phyloP scores from a whole-genome alignment of 2,797 vertebrate species.

The Alectoris magna region DNA sequence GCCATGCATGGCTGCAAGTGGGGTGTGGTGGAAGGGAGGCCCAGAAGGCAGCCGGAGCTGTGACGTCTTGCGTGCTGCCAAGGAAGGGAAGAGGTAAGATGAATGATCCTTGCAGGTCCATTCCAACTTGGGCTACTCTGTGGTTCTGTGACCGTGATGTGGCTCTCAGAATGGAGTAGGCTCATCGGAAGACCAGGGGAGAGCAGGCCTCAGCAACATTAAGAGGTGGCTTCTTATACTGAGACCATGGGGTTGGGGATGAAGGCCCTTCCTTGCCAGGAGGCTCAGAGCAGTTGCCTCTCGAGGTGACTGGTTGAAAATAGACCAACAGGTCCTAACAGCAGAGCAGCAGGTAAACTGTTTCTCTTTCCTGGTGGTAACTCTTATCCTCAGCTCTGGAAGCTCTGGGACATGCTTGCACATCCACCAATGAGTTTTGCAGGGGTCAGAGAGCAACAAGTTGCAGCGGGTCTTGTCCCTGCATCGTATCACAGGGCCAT shows the following conservation, averaged over 20 bases:
- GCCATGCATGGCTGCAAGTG: neutral
- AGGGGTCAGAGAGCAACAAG: neutral
- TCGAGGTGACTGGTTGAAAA: neutral
- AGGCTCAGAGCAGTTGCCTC: neutral
- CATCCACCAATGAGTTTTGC: neutral
- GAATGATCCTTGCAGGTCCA: neutral
- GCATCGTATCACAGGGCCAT: neutral
- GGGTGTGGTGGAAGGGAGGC: neutral
- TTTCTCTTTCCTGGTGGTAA: neutral
- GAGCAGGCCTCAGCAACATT: neutral
- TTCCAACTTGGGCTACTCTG: neutral
- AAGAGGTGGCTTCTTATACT: neutral
- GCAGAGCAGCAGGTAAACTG: neutral
- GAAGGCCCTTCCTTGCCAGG: neutral
- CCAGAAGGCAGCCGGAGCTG: neutral
- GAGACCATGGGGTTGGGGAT: fast-evolving
- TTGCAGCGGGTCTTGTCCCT: neutral
- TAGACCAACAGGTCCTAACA: neutral
- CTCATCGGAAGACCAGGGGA: neutral
- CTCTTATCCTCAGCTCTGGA: neutral
- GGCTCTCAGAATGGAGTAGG: neutral
- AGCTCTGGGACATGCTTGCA: neutral
- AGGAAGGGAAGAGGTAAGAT: neutral
- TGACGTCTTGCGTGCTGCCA: fast-evolving
- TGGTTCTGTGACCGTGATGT: neutral